These are phyloP conservation scores for Sebastolobus alascanus DNA, from an alignment of 2,797 vertebrate species.

Conservation along the genomic window DNA sequence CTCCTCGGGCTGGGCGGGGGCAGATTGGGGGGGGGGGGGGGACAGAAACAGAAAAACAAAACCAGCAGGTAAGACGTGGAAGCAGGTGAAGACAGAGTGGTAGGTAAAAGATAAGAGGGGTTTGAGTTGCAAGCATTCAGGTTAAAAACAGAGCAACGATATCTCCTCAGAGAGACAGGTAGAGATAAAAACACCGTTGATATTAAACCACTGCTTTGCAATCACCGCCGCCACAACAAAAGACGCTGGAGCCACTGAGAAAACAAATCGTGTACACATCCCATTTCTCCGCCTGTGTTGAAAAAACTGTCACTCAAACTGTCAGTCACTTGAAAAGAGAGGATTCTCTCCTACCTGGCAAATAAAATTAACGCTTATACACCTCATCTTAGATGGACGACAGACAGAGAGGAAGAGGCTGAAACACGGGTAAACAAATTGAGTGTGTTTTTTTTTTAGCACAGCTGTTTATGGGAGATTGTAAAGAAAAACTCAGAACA, in stretches of 20 bases:
- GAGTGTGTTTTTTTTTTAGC: conserved; percentile 14
- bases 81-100: background rate
- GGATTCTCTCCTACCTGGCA: conserved; percentile 34
- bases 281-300: conserved; percentile 24
- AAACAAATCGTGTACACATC: conserved; percentile 29
- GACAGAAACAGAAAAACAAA: too few relatives aligned
- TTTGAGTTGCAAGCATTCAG: background rate
- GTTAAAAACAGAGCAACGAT: conserved; percentile 25
- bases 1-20: conserved; percentile 89
- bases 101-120: background rate
- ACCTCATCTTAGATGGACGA: conserved; percentile 18
- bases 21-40: conserved; percentile 31
- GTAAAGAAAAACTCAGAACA: conserved; percentile 21
- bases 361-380: conserved; percentile 44
- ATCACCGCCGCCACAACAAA: conserved; percentile 35
- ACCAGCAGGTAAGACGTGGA: background rate
- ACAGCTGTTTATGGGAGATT: conserved; percentile 15
- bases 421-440: conserved; percentile 2
- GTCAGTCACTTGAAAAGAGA: conserved; percentile 47
- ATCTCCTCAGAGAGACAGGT: conserved; percentile 5
- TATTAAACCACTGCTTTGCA: conserved; percentile 43
- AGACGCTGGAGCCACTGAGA: conserved; percentile 12
- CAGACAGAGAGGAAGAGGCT: conserved; percentile 1
- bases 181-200: conserved; percentile 27
- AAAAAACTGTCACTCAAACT: conserved; percentile 62